These are phyloP conservation scores for Melanotaenia boesemani DNA, from an alignment of 2,797 vertebrate species.

Conservation along the genomic window DNA sequence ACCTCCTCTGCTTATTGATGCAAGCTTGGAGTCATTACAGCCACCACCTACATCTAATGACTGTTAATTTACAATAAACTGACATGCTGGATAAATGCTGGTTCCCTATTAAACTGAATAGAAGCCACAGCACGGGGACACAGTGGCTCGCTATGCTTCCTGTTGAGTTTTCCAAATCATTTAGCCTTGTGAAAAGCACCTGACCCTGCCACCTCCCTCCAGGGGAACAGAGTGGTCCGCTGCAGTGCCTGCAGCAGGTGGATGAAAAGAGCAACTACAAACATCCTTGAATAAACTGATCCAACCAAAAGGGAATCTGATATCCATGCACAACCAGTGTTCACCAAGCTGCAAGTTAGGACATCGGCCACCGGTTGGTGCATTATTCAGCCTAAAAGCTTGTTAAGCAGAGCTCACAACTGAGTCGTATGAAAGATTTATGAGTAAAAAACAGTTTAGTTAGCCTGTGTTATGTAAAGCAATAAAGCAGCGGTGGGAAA, in stretches of 20 bases:
- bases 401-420: constrained; percentile 68
- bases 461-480: constrained; percentile 68
- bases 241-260: constrained; percentile 45
- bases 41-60: neutral
- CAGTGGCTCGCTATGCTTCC: neutral
- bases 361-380: constrained; percentile 51
- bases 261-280: constrained; percentile 17
- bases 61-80: constrained; percentile 35
- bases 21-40: constrained; percentile 32
- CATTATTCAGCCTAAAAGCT: constrained; percentile 82
- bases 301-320: constrained; percentile 28
- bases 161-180: constrained; percentile 11
- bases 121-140: constrained; percentile 11
- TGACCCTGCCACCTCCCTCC: constrained; percentile 30
- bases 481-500: constrained; percentile 44
- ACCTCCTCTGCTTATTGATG: neutral
- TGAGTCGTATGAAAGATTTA: constrained; percentile 75
- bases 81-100: constrained; percentile 24
- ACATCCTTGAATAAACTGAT: constrained; percentile 36
- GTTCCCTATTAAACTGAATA: constrained; percentile 27
- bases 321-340: constrained; percentile 9
- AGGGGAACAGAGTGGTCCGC: constrained; percentile 14
- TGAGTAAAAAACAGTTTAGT: constrained; percentile 71
- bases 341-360: constrained; percentile 22
- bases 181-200: constrained; percentile 32